These are phyloP conservation scores for Rotaria socialis DNA, from an alignment of 2,888 invertebrate species.

Conservation along the genomic window DNA sequence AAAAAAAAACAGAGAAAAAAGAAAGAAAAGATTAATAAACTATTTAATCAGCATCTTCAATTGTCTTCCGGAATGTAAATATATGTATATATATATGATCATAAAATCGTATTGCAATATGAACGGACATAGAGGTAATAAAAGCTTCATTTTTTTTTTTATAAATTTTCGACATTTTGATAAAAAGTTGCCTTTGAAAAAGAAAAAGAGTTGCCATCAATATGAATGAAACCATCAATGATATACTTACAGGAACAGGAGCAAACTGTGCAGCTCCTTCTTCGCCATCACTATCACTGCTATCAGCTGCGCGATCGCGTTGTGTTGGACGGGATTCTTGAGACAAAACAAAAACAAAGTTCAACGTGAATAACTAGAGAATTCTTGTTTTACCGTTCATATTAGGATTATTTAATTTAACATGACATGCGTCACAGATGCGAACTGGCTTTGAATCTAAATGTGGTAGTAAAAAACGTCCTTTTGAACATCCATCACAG, in stretches of 20 bases:
- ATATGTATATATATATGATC: not conserved
- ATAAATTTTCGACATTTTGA: constrained; percentile 3
- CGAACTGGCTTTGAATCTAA: constrained; percentile 40
- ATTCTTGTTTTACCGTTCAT: not conserved
- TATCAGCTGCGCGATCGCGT: constrained; percentile 16
- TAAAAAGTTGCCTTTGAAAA: not conserved
- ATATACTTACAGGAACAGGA: not conserved
- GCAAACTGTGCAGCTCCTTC: not conserved
- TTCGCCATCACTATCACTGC: constrained; percentile 33
- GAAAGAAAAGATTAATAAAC: not conserved
- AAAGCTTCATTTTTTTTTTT: not conserved
- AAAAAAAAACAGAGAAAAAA: not conserved
- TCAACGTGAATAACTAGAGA: too few species aligned
- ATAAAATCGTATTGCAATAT: not conserved
- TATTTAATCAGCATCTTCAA: not conserved
- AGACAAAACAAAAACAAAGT: not conserved
- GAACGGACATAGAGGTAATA: not conserved
- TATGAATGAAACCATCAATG: not conserved
- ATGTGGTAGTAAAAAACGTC: constrained; percentile 41
- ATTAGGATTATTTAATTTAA: not conserved
- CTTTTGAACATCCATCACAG: constrained; percentile 44
- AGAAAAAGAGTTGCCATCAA: not conserved
- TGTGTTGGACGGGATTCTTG: not conserved
- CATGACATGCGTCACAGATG: constrained; percentile 38
- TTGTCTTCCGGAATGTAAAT: not conserved